Percentiles rank a stretch among this genome's conserved stretches.
Conservation (phyloP, 1,140 invertebrate species). For the Rhagoletis zephyria region DNA sequence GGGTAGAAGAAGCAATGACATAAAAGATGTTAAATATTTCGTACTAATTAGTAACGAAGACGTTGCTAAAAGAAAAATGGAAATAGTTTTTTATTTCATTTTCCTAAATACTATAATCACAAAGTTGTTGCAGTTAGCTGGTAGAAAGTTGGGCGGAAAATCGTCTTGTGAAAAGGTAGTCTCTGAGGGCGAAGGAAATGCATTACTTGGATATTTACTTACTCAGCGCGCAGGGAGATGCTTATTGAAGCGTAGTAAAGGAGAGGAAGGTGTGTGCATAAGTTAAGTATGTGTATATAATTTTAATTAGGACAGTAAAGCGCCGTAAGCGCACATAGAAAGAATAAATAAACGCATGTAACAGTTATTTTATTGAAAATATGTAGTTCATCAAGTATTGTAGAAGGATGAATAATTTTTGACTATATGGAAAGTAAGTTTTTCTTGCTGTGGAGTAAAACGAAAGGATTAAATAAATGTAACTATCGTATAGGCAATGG, state of each 20-base stretch:
- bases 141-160: neutral
- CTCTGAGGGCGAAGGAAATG: neutral
- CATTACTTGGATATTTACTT: neutral
- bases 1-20: neutral
- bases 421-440: no score
- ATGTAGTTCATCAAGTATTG: no score
- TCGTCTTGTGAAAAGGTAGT: neutral
- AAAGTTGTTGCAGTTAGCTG: neutral
- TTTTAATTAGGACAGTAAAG: neutral
- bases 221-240: neutral
- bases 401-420: no score
- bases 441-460: no score
- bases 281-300: neutral
- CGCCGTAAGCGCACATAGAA: neutral
- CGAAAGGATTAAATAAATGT: neutral
- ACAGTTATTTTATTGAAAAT: no score
- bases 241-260: neutral
- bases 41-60: conserved; percentile 29
- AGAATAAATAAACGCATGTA: no score
- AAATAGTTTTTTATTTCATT: neutral
- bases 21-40: neutral
- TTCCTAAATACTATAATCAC: neutral
- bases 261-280: neutral
- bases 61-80: neutral
- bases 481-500: neutral